Conservation (phyloP, 2,888 invertebrate genomes). For the Candidula unifasciata region DNA sequence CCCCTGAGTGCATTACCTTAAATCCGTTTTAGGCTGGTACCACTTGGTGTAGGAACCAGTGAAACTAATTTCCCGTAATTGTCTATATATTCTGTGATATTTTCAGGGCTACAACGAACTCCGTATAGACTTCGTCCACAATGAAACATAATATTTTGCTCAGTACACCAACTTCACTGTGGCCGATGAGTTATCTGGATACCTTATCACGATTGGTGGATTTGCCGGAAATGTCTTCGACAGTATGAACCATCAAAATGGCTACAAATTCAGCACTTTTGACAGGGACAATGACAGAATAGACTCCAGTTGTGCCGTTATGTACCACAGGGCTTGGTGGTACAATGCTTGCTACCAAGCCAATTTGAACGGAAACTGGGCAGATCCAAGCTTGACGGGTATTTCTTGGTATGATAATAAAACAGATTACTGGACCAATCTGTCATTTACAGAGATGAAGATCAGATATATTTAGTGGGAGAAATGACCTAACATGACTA, state of each 20-base stretch:
- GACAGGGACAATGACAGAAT: too few species aligned
- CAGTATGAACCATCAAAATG: not conserved
- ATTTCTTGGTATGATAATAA: not conserved
- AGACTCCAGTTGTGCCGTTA: not conserved
- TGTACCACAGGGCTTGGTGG: slow-evolving; percentile 36
- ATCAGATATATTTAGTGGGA: slow-evolving; percentile 1
- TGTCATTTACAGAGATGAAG: slow-evolving; percentile 32
- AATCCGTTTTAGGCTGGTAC: too few species aligned
- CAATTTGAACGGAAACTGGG: slow-evolving; percentile 26
- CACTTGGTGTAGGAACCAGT: too few species aligned
- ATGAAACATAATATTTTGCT: not conserved
- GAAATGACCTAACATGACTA: too few species aligned
- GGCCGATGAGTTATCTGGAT: not conserved
- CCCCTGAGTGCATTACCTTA: too few species aligned
- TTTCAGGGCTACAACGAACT: too few species aligned
- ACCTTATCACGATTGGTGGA: not conserved
- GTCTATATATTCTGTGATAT: too few species aligned
- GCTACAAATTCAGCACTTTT: not conserved
- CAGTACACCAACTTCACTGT: not conserved
- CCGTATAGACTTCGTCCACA: not conserved
- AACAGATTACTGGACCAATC: not conserved
- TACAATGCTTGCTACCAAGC: slow-evolving; percentile 19
- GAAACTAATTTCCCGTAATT: too few species aligned
- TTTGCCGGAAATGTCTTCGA: not conserved
- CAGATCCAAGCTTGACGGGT: not conserved